These are phyloP conservation scores for Trachops cirrhosus DNA, from an alignment of 2,797 vertebrate genomes.

Conservation along the genomic window DNA sequence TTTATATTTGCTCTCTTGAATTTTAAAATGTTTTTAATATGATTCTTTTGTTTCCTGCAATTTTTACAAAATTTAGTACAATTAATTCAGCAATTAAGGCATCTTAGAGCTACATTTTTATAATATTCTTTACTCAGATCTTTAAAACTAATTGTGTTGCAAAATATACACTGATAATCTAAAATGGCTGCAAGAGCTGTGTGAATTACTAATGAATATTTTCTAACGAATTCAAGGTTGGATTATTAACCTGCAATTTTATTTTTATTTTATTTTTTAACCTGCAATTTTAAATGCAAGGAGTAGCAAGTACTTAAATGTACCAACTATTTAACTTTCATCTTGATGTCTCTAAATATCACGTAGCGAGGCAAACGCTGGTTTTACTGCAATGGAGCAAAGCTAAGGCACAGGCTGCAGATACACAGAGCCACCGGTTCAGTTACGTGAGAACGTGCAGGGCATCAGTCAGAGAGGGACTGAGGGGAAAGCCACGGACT, in stretches of 20 bases:
- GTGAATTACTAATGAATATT: not conserved
- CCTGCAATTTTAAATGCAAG: not conserved
- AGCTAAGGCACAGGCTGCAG: not conserved
- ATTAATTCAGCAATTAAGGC: not conserved
- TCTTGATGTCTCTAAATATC: slow-evolving; percentile 17
- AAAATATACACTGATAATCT: not conserved
- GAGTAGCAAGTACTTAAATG: not conserved
- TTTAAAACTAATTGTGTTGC: not conserved
- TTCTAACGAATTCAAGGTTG: not conserved
- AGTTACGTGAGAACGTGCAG: not conserved
- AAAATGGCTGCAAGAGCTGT: not conserved
- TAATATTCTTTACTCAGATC: not conserved
- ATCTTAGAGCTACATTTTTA: not conserved
- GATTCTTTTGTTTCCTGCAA: not conserved
- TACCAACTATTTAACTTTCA: not conserved
- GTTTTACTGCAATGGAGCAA: slow-evolving; percentile 42
- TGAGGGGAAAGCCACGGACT: not conserved
- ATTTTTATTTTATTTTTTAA: not conserved
- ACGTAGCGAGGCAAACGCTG: slow-evolving; percentile 17
- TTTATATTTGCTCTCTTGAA: not conserved
- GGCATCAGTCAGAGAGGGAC: not conserved
- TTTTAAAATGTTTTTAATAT: not conserved
- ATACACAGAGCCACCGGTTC: not conserved
- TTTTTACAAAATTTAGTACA: not conserved
- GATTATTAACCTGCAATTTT: not conserved